Conservation (phyloP, 1,140 invertebrate species). For the Patella vulgata region DNA sequence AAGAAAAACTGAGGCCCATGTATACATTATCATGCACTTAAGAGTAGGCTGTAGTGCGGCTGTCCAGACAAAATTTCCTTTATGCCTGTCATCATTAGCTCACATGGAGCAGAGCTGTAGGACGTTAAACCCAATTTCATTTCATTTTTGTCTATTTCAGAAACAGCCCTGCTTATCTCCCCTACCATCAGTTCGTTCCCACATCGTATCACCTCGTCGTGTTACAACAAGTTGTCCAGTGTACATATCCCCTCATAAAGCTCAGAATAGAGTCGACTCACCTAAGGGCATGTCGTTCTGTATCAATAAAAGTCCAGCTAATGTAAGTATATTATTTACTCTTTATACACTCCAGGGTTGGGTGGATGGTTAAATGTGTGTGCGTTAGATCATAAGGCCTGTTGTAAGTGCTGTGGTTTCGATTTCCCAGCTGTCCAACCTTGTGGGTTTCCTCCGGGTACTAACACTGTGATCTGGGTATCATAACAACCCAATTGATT, state of each 20-base stretch:
- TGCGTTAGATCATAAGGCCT: neutral
- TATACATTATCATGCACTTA: too few species aligned
- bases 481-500: neutral
- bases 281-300: conserved; percentile 78
- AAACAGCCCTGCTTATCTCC: conserved; percentile 79
- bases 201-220: conserved; percentile 76
- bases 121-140: too few species aligned
- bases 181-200: conserved; percentile 75
- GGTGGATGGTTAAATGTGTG: neutral
- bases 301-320: conserved; percentile 89
- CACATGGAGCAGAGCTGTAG: too few species aligned
- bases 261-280: conserved; percentile 61
- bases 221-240: conserved; percentile 76
- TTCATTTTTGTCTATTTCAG: conserved; percentile 39
- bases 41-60: too few species aligned
- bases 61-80: too few species aligned
- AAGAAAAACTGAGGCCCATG: too few species aligned
- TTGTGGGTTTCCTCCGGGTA: too few species aligned
- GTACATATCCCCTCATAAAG: conserved; percentile 74
- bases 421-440: too few species aligned
- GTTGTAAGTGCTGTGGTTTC: neutral
- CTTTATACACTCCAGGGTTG: conserved; percentile 2
- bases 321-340: conserved; percentile 71
- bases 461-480: neutral
- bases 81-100: too few species aligned